Conservation (phyloP, 2,888 invertebrate species). For the Idaea biselata region DNA sequence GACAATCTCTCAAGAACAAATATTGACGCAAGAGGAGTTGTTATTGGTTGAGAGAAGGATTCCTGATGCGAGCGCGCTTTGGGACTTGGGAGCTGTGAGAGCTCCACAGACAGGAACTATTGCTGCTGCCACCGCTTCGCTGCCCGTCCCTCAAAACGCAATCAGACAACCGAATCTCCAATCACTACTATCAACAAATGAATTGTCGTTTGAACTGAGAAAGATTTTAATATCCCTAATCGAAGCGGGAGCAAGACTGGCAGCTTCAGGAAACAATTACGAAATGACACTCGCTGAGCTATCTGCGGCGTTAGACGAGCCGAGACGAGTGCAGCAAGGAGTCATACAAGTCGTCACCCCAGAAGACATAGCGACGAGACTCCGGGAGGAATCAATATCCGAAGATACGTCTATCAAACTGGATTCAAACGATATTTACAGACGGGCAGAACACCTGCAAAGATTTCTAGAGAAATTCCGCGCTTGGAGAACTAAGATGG, state of each 20-base stretch:
- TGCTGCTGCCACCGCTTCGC: constrained; percentile 65
- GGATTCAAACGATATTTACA: constrained; percentile 39
- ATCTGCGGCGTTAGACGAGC: constrained; percentile 63
- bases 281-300: constrained; percentile 62
- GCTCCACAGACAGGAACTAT: constrained; percentile 64
- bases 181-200: constrained; percentile 67
- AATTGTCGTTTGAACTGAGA: constrained; percentile 61
- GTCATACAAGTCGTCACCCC: constrained; percentile 66
- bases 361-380: constrained; percentile 60
- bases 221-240: constrained; percentile 71
- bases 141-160: constrained; percentile 54
- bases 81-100: constrained; percentile 68
- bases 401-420: constrained; percentile 13
- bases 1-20: constrained; percentile 61
- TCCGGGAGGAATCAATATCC: constrained; percentile 31
- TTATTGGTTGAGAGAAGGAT: constrained; percentile 59
- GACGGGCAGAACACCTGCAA: constrained; percentile 62
- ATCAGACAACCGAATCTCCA: constrained; percentile 67
- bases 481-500: constrained; percentile 57
- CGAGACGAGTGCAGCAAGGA: constrained; percentile 41
- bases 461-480: constrained; percentile 67
- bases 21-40: constrained; percentile 62
- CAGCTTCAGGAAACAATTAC: constrained; percentile 66
- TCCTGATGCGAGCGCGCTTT: constrained; percentile 64
- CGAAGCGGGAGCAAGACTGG: constrained; percentile 69